Percentiles rank a stretch among this genome's conserved stretches.
Conservation (phyloP, 2,888 invertebrate genomes). For the Phengaris arion region DNA sequence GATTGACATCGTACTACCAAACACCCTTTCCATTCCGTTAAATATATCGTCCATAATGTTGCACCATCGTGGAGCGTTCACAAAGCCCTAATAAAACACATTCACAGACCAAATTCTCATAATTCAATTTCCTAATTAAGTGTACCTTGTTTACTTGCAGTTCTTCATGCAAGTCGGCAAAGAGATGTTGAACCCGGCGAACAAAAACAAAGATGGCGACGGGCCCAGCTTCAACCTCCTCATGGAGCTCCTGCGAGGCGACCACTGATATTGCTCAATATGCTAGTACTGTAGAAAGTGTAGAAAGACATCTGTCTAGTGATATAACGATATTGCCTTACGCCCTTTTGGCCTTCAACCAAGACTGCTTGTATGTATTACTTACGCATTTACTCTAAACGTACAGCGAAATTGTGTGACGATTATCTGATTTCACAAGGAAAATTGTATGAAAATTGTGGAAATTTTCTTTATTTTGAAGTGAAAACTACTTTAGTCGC, state of each 20-base stretch:
- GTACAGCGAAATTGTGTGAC: not conserved
- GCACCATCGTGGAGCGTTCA: too few relatives aligned
- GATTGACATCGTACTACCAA: too few relatives aligned
- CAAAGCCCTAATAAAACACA: too few relatives aligned
- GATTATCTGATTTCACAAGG: conserved; percentile 1
- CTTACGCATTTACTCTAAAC: conserved; percentile 45
- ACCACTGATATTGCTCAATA: conserved; percentile 83
- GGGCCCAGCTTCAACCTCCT: conserved; percentile 95
- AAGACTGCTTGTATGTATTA: conserved; percentile 41
- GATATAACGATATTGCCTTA: conserved; percentile 41
- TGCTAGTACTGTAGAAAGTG: conserved; percentile 1
- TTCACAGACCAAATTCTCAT: not conserved
- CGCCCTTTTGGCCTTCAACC: conserved; percentile 49
- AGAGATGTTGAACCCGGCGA: conserved; percentile 90
- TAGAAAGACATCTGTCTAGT: conserved; percentile 27
- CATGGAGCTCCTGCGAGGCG: conserved; percentile 96
- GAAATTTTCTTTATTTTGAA: not conserved
- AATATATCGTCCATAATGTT: too few relatives aligned
- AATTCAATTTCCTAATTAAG: not conserved
- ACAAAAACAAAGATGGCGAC: conserved; percentile 89
- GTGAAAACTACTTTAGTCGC: too few relatives aligned
- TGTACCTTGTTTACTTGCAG: conserved; percentile 46
- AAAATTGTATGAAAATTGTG: too few relatives aligned
- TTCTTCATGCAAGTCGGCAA: conserved; percentile 89
- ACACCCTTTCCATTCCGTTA: too few relatives aligned